Evolutionary conservation across 2,888 invertebrate species (phyloP).

Genomic region (Acrobeloides nanus): DNA sequence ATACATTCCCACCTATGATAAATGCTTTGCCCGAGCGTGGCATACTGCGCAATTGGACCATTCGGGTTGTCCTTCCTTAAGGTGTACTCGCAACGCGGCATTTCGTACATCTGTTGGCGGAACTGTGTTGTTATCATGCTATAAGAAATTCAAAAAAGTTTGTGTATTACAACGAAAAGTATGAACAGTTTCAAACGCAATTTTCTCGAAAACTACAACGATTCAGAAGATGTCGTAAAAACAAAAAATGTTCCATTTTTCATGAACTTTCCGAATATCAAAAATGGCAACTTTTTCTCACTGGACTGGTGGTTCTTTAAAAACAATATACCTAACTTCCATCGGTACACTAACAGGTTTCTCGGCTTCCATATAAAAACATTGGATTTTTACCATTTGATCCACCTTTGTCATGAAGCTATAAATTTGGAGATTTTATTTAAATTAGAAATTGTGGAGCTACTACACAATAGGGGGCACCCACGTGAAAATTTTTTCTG

Average conservation of each 20-base stretch:
- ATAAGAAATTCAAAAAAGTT: too few species aligned
- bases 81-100: constrained; percentile 52
- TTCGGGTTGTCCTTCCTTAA: constrained; percentile 45
- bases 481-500: too few species aligned
- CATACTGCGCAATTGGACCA: constrained; percentile 48
- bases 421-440: neutral
- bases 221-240: constrained; percentile 1
- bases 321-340: constrained; percentile 54
- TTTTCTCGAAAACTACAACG: neutral
- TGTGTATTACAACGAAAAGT: too few species aligned
- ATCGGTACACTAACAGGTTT: constrained; percentile 49
- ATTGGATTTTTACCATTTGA: constrained; percentile 53
- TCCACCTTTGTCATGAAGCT: constrained; percentile 53
- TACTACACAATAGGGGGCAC: too few species aligned
- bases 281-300: too few species aligned
- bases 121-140: constrained; percentile 53
- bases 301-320: too few species aligned
- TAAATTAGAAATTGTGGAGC: neutral
- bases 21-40: constrained; percentile 44
- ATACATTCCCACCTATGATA: constrained; percentile 51
- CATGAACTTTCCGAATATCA: too few species aligned
- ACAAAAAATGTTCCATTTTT: neutral
- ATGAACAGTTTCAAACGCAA: too few species aligned
- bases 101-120: constrained; percentile 49
- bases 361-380: constrained; percentile 54